Conservation (phyloP, 2,113 vertebrate species). For the Micronycteris hirsuta region DNA sequence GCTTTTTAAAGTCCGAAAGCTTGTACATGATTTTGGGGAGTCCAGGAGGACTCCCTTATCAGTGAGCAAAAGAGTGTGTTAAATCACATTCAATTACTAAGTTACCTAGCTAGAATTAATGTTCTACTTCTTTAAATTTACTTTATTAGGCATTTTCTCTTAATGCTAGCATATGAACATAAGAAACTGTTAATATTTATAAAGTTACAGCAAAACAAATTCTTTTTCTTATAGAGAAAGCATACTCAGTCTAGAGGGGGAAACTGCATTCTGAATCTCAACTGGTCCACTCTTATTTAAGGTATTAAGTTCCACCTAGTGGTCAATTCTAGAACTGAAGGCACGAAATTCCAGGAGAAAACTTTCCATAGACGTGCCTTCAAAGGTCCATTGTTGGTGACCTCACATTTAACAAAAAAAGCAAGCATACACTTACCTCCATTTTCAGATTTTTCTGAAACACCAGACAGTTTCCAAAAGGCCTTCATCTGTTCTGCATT, state of each 20-base stretch:
- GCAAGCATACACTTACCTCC: conserved; percentile 84
- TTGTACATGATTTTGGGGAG: background rate
- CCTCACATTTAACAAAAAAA: background rate
- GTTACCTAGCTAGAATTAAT: background rate
- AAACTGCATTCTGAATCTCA: background rate
- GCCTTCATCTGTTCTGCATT: conserved; percentile 96
- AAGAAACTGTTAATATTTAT: background rate
- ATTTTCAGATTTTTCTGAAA: conserved; percentile 98
- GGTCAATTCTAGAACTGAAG: conserved; percentile 58
- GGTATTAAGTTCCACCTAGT: conserved; percentile 66
- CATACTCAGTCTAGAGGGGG: background rate
- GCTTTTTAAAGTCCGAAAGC: background rate
- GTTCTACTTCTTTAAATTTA: background rate
- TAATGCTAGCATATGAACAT: background rate
- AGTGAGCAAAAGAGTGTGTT: background rate
- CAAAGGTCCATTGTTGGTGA: background rate
- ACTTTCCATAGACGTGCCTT: background rate
- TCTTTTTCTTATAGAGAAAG: conserved; percentile 34
- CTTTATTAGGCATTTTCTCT: background rate
- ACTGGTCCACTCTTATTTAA: background rate
- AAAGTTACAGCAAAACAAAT: background rate
- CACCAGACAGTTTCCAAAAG: conserved; percentile 93
- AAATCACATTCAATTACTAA: background rate
- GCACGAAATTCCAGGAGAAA: conserved; percentile 21
- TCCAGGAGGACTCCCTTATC: background rate